Percentiles rank a stretch among this genome's conserved stretches.
phyloP scores from a whole-genome alignment of 2,113 vertebrate species.

The Alouatta palliata region DNA sequence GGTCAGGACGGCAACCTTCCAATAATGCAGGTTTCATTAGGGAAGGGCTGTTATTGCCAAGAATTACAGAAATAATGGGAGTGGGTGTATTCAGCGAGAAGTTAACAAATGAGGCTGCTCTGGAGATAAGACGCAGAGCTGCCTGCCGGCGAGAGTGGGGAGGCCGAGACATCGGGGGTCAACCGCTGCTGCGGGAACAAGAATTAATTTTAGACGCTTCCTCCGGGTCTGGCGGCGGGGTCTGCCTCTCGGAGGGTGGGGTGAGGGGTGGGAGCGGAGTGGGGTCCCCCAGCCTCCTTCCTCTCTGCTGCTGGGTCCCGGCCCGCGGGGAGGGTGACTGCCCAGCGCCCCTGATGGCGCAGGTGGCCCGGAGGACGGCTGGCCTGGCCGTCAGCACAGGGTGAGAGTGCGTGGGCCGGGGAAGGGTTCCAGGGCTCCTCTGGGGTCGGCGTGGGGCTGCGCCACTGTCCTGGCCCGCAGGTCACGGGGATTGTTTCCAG shows the following conservation, averaged over 20 bases:
- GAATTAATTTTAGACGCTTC: slow-evolving; percentile 86
- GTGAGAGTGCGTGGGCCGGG: accelerated
- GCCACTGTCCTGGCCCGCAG: accelerated
- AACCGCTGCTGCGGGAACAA: slow-evolving; percentile 80
- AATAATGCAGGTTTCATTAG: slow-evolving; percentile 90
- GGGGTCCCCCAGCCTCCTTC: not conserved
- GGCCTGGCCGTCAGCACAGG: accelerated
- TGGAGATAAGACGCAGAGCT: slow-evolving; percentile 89
- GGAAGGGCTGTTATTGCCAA: slow-evolving; percentile 85
- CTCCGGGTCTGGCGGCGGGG: slow-evolving; percentile 74
- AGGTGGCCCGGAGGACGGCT: not conserved
- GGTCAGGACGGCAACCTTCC: slow-evolving; percentile 88
- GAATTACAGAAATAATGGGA: slow-evolving; percentile 87
- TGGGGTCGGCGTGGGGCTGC: not conserved
- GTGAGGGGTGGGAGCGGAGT: accelerated
- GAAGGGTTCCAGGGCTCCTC: too few species aligned
- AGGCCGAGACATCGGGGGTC: slow-evolving; percentile 87
- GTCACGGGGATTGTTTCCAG: accelerated
- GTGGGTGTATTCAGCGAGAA: slow-evolving; percentile 88
- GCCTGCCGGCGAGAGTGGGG: slow-evolving; percentile 84
- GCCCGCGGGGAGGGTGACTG: accelerated
- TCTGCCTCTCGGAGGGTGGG: not conserved
- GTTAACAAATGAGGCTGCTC: slow-evolving; percentile 91
- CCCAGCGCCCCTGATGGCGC: accelerated
- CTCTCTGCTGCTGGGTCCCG: accelerated